A percentile compares a stretch with the other conserved stretches of the same genome.
These are phyloP conservation scores for Aspiorhynchus laticeps DNA, from an alignment of 2,113 vertebrate genomes.

Conservation along the genomic window DNA sequence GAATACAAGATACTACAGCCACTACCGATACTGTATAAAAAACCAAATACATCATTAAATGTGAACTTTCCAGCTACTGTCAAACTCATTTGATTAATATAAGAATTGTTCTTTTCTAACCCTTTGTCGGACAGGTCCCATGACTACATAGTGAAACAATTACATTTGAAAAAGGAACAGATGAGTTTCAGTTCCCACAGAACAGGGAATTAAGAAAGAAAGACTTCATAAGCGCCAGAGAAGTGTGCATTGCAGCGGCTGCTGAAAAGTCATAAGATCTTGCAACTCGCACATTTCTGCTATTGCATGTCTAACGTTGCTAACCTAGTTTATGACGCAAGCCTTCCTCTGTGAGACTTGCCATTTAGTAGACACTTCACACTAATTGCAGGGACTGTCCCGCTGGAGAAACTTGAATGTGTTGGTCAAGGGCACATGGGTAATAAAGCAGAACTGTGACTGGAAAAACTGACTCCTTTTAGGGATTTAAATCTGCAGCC, in stretches of 20 bases:
- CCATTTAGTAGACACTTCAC: neutral
- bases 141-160: slow-evolving; percentile 28
- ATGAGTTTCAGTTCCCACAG: slow-evolving; percentile 43
- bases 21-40: neutral
- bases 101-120: neutral
- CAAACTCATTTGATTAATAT: neutral
- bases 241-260: slow-evolving; percentile 17
- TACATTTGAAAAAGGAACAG: slow-evolving; percentile 45
- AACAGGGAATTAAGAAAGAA: slow-evolving; percentile 46
- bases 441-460: slow-evolving; percentile 21
- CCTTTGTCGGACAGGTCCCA: slow-evolving; percentile 15
- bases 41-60: neutral
- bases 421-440: slow-evolving; percentile 1
- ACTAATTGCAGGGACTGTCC: neutral
- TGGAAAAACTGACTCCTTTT: neutral
- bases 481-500: neutral
- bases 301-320: slow-evolving; percentile 26
- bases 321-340: neutral
- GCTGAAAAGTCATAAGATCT: slow-evolving; percentile 32
- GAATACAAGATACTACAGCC: neutral
- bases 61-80: neutral
- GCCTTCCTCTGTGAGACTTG: slow-evolving; percentile 9
- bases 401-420: slow-evolving; percentile 1
- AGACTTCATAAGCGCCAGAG: slow-evolving; percentile 39
- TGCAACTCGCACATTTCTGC: slow-evolving; percentile 30